Base-by-base conservation (phyloP, 2,113 vertebrate species). In the Aleadryas rufinucha region DNA sequence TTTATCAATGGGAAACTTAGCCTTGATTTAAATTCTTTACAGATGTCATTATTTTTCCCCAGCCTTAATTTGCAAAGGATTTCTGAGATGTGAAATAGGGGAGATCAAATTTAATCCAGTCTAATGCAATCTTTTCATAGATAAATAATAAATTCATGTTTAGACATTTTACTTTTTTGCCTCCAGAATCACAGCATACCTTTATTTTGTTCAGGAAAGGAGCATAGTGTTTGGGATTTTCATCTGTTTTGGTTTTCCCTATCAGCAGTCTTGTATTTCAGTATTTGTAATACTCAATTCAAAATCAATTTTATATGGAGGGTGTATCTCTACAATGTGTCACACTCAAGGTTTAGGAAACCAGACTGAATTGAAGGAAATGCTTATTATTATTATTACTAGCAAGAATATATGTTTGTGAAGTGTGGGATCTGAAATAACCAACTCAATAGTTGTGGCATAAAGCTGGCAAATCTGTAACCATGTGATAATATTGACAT, bases 131-230 rank as follows among this genome's bases (percentile, higher is more conserved):
- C 20, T 68, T 94, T 87, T 64, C 33, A 30, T 59, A 35, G 30
- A 71, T 66, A n/a, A 76, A 42, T 44, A 72, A 44, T 68, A 60
- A 79, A 64, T 47, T 54, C 0, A 17, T 8, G 28, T n/a, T 70
- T 31, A 21, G 26, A 47, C 3, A 30, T 64, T 70, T 57, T 61
- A 3, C 8, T 37, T 37, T 30, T 30, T 78, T 54, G 0, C 24
- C 49, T 60, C 23, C 31, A 47, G 8, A 94, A 60, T 66, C 33
- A 50, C 17, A 70, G 19, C 37, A 50, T 50, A 42, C 6, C 22
- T 81, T 80, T 50, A n/a, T 97, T 94, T 94, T 95, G 57, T 86
- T 69, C 72, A 72, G 96, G 63, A 94, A 88, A 61, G 75, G 71
- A 97, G 68, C 60, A 59, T 16, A 92, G 31, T 26, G 12, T 41